Evolutionary conservation across 1,140 invertebrate species (phyloP), one percentile per base, ranked within the genome.

Genomic region (Aphelinus atriplicis): DNA sequence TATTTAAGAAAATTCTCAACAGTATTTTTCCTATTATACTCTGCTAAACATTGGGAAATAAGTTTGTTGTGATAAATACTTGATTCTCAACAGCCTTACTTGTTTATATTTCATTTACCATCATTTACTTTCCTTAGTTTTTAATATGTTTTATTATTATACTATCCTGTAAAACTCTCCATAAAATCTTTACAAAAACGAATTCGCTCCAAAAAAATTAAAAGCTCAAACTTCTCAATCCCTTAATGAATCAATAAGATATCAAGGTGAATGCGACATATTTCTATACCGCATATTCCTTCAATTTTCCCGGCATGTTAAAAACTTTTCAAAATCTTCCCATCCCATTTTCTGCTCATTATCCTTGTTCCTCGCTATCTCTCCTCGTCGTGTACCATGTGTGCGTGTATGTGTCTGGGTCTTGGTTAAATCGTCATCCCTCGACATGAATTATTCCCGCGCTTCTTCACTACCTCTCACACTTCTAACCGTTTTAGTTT

Each of bases 211-310:
- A 57, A 67, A 67, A 53, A 7, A 56, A 66, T 45, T 2, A 53
- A 55, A 46, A 56, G 7, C 7, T 56, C 10, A 3, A 3, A 56
- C 2, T 56, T 66, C n/a, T 66, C 64, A 1, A 2, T 66, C 56
- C 51, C 26, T 26, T 26, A 26, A 26, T 26, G 26, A 26, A 26
- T 26, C 26, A 26, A 26, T 26, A 26, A 26, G 26, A 9, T 48
- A 42, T 58, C n/a, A n/a, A 69, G 67, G 61, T 64, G 56, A 61
- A 77, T 74, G 46, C 47, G 3, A 56, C 46, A 66, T 67, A 66
- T 69, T 7, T 80, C 75, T 75, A 58, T 70, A 77, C 68, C 60
- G 73, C 47, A 75, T 77, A 61, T 4, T 76, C 69, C 26, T 71
- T 75, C 60, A 55, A 73, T 67, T 78, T 71, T 66, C 63, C 64